Evolutionary conservation across 2,888 invertebrate species (phyloP).

Genomic region (Nephrotoma guestfalica): DNA sequence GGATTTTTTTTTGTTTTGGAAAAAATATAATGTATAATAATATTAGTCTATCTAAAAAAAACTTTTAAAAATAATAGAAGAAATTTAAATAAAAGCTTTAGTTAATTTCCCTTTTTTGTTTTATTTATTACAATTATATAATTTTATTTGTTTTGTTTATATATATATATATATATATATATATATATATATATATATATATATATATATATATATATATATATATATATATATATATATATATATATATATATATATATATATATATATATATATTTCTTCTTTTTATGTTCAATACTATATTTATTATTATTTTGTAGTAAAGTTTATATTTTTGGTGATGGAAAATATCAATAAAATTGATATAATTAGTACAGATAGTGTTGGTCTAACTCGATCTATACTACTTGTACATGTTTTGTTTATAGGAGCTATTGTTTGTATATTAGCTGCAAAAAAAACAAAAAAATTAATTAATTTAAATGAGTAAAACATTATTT

Average conservation of each 20-base stretch:
- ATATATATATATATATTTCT: not conserved
- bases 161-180: not conserved
- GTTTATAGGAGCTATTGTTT: not conserved
- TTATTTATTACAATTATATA: conserved; percentile 1
- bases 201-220: conserved; percentile 6
- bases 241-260: not conserved
- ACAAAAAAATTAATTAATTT: not conserved
- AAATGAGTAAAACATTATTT: not conserved
- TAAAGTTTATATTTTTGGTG: not conserved
- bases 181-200: not conserved
- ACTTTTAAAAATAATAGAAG: not conserved
- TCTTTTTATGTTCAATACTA: not conserved
- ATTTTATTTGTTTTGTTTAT: not conserved
- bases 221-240: not conserved
- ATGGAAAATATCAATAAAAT: not conserved
- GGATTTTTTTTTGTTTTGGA: not conserved
- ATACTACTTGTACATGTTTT: not conserved
- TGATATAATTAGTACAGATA: not conserved
- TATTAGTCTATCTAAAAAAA: not conserved
- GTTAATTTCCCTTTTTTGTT: not conserved
- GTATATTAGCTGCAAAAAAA: not conserved
- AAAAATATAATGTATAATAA: not conserved
- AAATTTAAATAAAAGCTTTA: not conserved
- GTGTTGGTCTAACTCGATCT: not conserved
- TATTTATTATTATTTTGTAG: conserved; percentile 3